Evolutionary conservation across 1,140 invertebrate species (phyloP), one percentile per base, ranked within the genome.

Genomic region (Fopius arisanus): DNA sequence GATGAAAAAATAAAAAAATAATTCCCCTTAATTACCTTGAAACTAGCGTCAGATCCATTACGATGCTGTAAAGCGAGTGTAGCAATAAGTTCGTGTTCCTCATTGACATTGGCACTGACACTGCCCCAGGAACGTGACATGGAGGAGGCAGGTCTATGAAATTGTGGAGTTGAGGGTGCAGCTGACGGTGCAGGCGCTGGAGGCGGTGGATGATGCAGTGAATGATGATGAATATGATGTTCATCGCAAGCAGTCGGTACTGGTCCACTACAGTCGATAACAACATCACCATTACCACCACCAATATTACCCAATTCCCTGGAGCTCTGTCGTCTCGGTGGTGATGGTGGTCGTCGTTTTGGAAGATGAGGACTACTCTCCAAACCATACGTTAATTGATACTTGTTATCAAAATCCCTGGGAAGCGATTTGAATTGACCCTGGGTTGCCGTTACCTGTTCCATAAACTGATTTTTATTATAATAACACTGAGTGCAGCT

Each of bases 41-140:
- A 95, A 89, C 94, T 95, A 81, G 94, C 93, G 86, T 95, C 94
- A 72, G 94, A 95, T 31, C 94, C 94, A 75, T 94, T 94, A 71
- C 93, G 87, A 79, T 91, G 92, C 79, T 93, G 93, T 78, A 92
- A 88, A 63, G 92, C 91, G 76, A 93, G 90, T 74, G 90, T 89
- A 69, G 91, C 89, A 33, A 91, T 91, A 68, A 91, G 83, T 78
- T 91, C 90, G 73, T 91, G 90, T 82, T 91, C 90, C 71, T 90
- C 90, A 40, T 83, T 85, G 37, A 87, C 84, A 72, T 89, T 89
- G 67, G 88, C 86, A 67, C 80, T 84, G 65, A 88, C 86, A 69
- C 89, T 89, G 28, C 90, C 88, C 90, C 90, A 90, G 3, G 89
- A 90, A 70, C 89, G 87, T 31, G 90, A 90, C 82, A 90, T 89